Conservation (phyloP, 1,140 invertebrate genomes). For the Aleiodes sp. region DNA sequence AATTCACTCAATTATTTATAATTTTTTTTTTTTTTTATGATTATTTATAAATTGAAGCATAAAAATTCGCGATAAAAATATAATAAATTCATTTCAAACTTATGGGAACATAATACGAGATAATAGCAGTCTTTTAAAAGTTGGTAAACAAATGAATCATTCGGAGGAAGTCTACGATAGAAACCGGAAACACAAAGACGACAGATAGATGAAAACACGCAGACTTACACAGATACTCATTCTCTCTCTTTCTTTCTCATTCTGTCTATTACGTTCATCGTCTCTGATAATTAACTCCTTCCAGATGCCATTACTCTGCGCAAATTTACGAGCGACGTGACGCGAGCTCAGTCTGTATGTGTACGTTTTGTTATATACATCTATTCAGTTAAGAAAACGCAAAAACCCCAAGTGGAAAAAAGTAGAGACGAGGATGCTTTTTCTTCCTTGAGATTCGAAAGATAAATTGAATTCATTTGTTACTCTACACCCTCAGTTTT, state of each 20-base stretch:
- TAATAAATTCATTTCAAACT: not conserved
- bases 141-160: conserved; percentile 1
- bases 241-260: too few species aligned
- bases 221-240: too few species aligned
- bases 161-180: not conserved
- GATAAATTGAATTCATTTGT: conserved; percentile 23
- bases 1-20: not conserved
- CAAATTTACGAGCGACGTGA: conserved; percentile 5
- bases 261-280: not conserved
- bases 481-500: not conserved
- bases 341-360: not conserved
- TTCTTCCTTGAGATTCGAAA: not conserved
- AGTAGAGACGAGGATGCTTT: not conserved
- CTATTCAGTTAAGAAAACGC: not conserved
- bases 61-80: not conserved
- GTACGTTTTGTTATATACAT: not conserved
- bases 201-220: not conserved
- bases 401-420: not conserved
- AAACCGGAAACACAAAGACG: not conserved
- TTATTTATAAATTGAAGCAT: too few species aligned
- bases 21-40: not conserved
- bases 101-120: not conserved
- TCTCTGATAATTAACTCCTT: conserved; percentile 15
- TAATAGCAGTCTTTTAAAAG: not conserved
- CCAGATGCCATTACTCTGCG: conserved; percentile 11